Evolutionary conservation across 2,888 invertebrate genomes (phyloP).

Genomic region (Lycophotia porphyrea): DNA sequence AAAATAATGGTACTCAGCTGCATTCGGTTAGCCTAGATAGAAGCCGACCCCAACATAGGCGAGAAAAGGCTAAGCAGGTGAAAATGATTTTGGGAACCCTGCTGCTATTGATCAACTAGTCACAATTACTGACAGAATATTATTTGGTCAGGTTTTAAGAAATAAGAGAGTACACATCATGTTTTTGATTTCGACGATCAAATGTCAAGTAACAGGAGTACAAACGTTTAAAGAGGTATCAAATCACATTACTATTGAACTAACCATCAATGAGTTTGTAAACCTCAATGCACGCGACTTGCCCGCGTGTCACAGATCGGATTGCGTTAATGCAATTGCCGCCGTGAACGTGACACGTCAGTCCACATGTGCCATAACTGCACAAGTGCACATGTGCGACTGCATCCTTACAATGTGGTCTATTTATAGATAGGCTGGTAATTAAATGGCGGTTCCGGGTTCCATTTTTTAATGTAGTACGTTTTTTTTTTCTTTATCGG

Average conservation of each 20-base stretch:
- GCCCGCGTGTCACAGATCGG: constrained; percentile 7
- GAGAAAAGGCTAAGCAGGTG: neutral
- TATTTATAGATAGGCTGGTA: constrained; percentile 36
- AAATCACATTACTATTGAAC: constrained; percentile 1
- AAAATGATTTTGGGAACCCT: neutral
- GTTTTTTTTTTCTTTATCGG: neutral
- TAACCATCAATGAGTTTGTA: constrained; percentile 5
- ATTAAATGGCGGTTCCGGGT: constrained; percentile 16
- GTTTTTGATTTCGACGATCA: neutral
- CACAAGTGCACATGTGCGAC: neutral
- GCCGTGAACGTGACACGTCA: constrained; percentile 49
- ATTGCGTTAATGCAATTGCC: constrained; percentile 48
- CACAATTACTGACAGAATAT: neutral
- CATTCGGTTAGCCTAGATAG: neutral
- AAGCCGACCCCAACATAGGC: neutral
- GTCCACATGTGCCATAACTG: neutral
- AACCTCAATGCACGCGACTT: constrained; percentile 18
- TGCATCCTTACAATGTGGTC: constrained; percentile 41
- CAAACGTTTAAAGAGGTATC: neutral
- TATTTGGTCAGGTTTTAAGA: neutral
- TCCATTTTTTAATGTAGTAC: neutral
- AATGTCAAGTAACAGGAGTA: neutral
- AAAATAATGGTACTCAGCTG: neutral
- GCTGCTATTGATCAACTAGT: neutral
- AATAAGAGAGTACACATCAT: too few relatives aligned